Conservation (phyloP, 2,113 vertebrate genomes). For the Pandion haliaetus region DNA sequence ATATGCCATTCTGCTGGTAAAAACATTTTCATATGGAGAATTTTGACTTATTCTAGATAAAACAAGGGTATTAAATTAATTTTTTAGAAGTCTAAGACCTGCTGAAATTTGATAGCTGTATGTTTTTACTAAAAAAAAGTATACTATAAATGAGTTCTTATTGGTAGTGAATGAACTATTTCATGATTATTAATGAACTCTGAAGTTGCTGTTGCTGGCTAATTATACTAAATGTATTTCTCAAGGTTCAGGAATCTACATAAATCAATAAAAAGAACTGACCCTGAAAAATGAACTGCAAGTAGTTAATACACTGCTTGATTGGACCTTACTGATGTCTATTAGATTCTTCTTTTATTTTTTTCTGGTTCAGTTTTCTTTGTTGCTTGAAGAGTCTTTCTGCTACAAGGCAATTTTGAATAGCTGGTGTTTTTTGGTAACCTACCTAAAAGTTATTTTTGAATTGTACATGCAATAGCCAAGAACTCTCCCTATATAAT, state of each 20-base stretch:
- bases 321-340: not conserved
- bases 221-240: conserved; percentile 25
- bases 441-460: conserved; percentile 26
- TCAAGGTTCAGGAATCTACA: not conserved
- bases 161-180: not conserved
- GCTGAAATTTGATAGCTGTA: not conserved
- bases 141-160: not conserved
- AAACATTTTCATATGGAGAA: not conserved
- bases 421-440: not conserved
- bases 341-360: not conserved
- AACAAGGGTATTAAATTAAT: not conserved
- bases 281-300: conserved; percentile 31
- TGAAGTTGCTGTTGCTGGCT: not conserved
- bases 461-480: not conserved
- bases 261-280: conserved; percentile 27
- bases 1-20: not conserved
- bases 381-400: not conserved
- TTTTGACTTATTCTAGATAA: not conserved
- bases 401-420: not conserved
- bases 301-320: conserved; percentile 6
- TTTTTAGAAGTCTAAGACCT: not conserved
- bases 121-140: not conserved
- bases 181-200: conserved; percentile 18
- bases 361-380: not conserved
- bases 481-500: conserved; percentile 29